Percentiles rank a stretch among this genome's conserved stretches.
Evolutionary conservation across 2,113 vertebrate species (phyloP).

Genomic region (Girardinichthys multiradiatus): DNA sequence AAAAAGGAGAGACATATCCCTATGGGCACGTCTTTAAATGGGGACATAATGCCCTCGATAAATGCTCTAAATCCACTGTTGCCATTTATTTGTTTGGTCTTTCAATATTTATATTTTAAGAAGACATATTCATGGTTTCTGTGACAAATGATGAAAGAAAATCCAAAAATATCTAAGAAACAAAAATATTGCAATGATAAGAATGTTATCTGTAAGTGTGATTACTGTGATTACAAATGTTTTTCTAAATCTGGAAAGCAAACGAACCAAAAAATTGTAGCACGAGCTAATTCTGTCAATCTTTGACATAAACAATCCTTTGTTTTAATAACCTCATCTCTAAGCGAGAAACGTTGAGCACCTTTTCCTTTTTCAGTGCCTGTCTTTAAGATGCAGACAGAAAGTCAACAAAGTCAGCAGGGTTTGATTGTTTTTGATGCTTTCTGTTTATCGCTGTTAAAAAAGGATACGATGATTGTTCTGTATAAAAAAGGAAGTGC

Average conservation of each 20-base stretch:
- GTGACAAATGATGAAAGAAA: too few relatives aligned
- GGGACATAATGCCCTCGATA: too few relatives aligned
- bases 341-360: constrained; percentile 2
- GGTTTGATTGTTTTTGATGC: constrained; percentile 14
- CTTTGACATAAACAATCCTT: constrained; percentile 2
- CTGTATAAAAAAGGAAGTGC: constrained; percentile 5
- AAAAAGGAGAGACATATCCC: too few relatives aligned
- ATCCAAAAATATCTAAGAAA: too few relatives aligned
- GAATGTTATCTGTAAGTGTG: too few relatives aligned
- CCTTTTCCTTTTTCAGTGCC: constrained; percentile 4
- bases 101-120: too few relatives aligned
- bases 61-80: too few relatives aligned
- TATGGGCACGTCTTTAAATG: too few relatives aligned
- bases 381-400: constrained; percentile 6
- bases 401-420: constrained; percentile 3
- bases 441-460: constrained; percentile 6
- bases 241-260: constrained; percentile 25
- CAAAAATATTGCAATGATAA: too few relatives aligned
- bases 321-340: constrained; percentile 24
- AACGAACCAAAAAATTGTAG: constrained; percentile 21
- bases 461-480: constrained; percentile 19
- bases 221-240: not conserved
- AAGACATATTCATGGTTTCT: too few relatives aligned
- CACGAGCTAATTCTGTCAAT: constrained; percentile 38
- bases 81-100: too few relatives aligned